phyloP scores from a whole-genome alignment of 2,113 vertebrate species.

The Alligator mississippiensis region DNA sequence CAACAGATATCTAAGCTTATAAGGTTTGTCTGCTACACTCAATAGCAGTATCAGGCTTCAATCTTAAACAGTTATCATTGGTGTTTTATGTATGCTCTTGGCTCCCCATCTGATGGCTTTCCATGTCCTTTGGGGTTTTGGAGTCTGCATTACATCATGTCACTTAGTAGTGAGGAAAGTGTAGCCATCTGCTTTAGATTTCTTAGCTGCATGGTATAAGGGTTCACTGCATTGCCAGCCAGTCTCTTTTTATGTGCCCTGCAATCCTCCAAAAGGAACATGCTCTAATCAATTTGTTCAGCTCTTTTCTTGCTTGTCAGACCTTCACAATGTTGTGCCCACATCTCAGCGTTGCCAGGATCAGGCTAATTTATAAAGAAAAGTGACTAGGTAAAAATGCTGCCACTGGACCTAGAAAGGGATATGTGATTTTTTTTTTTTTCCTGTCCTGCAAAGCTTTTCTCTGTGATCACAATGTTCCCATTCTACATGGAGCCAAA shows the following conservation, averaged over 20 bases:
- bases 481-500: too few relatives aligned
- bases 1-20: constrained; percentile 76
- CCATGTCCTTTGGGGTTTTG: not conserved
- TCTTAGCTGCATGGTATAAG: not conserved
- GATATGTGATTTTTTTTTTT: not conserved
- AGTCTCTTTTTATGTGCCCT: not conserved
- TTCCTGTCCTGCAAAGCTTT: not conserved
- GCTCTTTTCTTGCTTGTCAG: not conserved
- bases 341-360: rapidly evolving
- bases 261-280: not conserved
- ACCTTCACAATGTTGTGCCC: rapidly evolving
- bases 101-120: not conserved
- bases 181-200: constrained; percentile 26
- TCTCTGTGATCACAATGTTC: not conserved
- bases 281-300: not conserved
- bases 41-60: constrained; percentile 65
- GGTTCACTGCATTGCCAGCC: not conserved
- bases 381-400: not conserved
- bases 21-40: constrained; percentile 64
- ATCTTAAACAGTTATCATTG: constrained; percentile 46
- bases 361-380: not conserved
- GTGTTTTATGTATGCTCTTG: constrained; percentile 1
- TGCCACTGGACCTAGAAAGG: not conserved
- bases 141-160: rapidly evolving
- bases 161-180: not conserved